Evolutionary conservation across 2,113 vertebrate species (phyloP).

Genomic region (Cranoglanis bouderius): DNA sequence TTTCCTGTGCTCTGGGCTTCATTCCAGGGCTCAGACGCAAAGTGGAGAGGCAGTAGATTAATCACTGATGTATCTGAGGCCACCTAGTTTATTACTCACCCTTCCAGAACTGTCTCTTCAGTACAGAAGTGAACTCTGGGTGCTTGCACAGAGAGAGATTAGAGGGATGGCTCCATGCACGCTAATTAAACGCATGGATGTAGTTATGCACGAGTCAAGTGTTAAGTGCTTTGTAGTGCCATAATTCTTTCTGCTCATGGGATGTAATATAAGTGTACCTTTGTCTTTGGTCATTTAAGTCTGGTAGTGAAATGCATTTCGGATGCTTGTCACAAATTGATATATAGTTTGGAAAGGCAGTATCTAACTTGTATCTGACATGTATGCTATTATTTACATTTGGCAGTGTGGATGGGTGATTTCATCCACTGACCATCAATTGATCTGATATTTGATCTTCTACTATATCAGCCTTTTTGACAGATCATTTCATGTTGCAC

Average conservation of each 20-base stretch:
- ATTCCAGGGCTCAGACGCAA: slow-evolving; percentile 57
- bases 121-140: slow-evolving; percentile 44
- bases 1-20: slow-evolving; percentile 60
- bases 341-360: slow-evolving; percentile 20
- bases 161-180: slow-evolving; percentile 38
- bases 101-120: slow-evolving; percentile 52
- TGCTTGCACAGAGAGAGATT: slow-evolving; percentile 44
- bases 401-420: neutral
- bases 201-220: slow-evolving; percentile 51
- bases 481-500: neutral
- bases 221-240: slow-evolving; percentile 47
- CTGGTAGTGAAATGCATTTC: slow-evolving; percentile 22
- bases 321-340: slow-evolving; percentile 1
- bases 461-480: neutral
- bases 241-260: slow-evolving; percentile 33
- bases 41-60: slow-evolving; percentile 62
- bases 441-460: neutral
- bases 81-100: slow-evolving; percentile 54
- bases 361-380: neutral
- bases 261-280: slow-evolving; percentile 25
- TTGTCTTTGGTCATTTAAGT: slow-evolving; percentile 31
- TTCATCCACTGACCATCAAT: neutral
- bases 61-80: slow-evolving; percentile 60
- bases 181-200: slow-evolving; percentile 51
- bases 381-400: slow-evolving; percentile 8